phyloP scores from a whole-genome alignment of 2,888 invertebrate genomes.

The Phaedon cochleariae region DNA sequence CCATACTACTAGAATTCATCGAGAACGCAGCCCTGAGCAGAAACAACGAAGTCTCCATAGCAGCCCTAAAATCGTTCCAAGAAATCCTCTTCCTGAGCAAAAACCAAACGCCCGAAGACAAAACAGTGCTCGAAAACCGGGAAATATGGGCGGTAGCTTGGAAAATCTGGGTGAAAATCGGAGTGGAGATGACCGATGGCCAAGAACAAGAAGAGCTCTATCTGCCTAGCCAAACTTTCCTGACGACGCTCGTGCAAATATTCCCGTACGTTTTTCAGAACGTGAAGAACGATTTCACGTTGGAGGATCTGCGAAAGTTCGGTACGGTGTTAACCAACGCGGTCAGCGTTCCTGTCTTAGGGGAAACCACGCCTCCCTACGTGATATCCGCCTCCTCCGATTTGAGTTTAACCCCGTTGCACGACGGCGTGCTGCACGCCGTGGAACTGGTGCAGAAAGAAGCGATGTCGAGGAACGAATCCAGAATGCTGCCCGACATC shows the following conservation, averaged over 20 bases:
- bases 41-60: slow-evolving; percentile 95
- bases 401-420: slow-evolving; percentile 81
- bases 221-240: slow-evolving; percentile 91
- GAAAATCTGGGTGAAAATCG: slow-evolving; percentile 89
- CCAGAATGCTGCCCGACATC: slow-evolving; percentile 73
- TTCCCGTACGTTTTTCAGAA: slow-evolving; percentile 95
- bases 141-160: slow-evolving; percentile 84
- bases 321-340: slow-evolving; percentile 75
- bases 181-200: slow-evolving; percentile 82
- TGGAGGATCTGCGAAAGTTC: slow-evolving; percentile 80
- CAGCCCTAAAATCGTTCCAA: slow-evolving; percentile 96
- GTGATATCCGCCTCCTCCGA: slow-evolving; percentile 79
- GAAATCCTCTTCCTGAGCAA: slow-evolving; percentile 84
- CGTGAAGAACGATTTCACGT: slow-evolving; percentile 71
- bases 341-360: slow-evolving; percentile 81
- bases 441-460: slow-evolving; percentile 88
- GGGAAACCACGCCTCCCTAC: slow-evolving; percentile 82
- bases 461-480: slow-evolving; percentile 65
- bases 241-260: slow-evolving; percentile 93
- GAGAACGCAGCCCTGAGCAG: slow-evolving; percentile 90
- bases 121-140: slow-evolving; percentile 61
- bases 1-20: slow-evolving; percentile 90
- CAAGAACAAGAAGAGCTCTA: slow-evolving; percentile 75
- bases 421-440: slow-evolving; percentile 83
- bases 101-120: slow-evolving; percentile 59